Evolutionary conservation across 92 coral and sea anemone genomes (phyloP).

Genomic region (Scolanthus callimorphus): DNA sequence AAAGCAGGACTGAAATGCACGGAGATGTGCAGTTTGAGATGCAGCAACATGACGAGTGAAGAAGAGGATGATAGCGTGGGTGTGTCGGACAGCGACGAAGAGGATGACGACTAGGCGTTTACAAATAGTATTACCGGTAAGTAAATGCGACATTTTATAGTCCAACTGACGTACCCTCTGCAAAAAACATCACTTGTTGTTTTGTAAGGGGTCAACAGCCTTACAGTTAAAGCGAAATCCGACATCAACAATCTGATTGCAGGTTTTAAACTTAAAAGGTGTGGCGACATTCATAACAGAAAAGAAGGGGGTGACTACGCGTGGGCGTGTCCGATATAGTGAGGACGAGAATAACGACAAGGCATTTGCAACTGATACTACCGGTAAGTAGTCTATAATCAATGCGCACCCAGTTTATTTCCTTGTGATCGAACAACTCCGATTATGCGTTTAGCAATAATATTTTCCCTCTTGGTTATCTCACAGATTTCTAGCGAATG

Average conservation of each 20-base stretch:
- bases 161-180: too few species aligned
- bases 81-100: constrained; percentile 23
- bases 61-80: constrained; percentile 4
- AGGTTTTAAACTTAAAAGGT: too few species aligned
- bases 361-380: background rate
- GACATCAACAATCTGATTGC: too few species aligned
- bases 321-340: background rate
- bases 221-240: too few species aligned
- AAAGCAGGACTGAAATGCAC: constrained; percentile 59
- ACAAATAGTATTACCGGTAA: background rate
- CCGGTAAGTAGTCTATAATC: background rate
- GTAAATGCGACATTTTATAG: background rate
- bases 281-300: too few species aligned
- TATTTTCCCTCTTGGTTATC: background rate
- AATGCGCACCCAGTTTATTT: too few species aligned
- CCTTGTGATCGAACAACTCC: background rate
- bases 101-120: constrained; percentile 12
- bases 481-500: background rate
- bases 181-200: too few species aligned
- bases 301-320: too few species aligned
- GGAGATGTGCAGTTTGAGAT: constrained; percentile 33
- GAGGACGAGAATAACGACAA: background rate
- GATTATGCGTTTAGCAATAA: background rate
- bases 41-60: constrained; percentile 29
- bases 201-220: too few species aligned